Evolutionary conservation across 2,888 invertebrate species (phyloP), one percentile per base, ranked within the genome.

Genomic region (Trisateles emortualis): DNA sequence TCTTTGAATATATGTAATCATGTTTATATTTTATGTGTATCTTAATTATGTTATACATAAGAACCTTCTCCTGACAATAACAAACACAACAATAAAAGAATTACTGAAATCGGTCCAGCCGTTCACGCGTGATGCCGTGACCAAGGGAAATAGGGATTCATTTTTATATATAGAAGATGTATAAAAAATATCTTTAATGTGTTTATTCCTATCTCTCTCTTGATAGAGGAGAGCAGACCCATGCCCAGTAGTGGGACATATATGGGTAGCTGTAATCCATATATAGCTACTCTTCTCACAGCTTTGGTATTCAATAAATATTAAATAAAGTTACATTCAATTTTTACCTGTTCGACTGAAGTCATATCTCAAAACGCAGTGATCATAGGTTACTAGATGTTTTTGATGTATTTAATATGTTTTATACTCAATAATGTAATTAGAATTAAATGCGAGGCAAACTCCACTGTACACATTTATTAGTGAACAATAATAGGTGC

Each of bases 371-470:
- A 79, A 78, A 72, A 64, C 64, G 68, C 74, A 74, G 61, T 71
- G 76, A 76, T 77, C 72, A 78, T 84, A 81, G 80, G 74, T 82
- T 74, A 81, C 74, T 84, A 84, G 86, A 84, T 84, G 78, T 87
- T 91, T 88, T 88, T 83, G 84, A 88, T 86, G 87, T 90, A 90
- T 90, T 90, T 90, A 83, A 89, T 87, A 89, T 87, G 86, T 90
- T 90, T 90, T 90, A 83, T 90, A 91, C 90, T 88, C 88, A 81
- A 77, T 87, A 86, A 83, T 84, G 78, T 88, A 86, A 83, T 83
- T 86, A 89, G 87, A 78, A 63, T 77, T 75, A 71, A 83, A 80
- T 78, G 79, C 81, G 83, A 84, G 79, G 74, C 79, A 74, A 78
- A 84, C 61, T 62, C n/a, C 63, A 56, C 14, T 54, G 57, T 68